Conservation (phyloP, 2,888 invertebrate genomes). For the Drosophila ustulata region DNA sequence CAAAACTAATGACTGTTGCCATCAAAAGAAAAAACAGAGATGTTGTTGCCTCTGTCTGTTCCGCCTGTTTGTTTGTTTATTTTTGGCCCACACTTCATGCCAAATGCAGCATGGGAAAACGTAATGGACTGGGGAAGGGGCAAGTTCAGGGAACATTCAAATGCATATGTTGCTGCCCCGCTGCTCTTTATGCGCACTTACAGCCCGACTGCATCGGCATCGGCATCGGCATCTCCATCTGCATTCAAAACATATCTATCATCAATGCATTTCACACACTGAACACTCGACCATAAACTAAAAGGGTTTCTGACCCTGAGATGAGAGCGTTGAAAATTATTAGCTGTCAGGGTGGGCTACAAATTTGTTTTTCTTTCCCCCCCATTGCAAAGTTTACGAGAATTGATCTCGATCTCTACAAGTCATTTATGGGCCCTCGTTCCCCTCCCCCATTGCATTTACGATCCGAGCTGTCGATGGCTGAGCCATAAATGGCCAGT, state of each 20-base stretch:
- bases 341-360: slow-evolving; percentile 39
- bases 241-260: slow-evolving; percentile 31
- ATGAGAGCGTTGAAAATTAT: slow-evolving; percentile 32
- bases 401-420: slow-evolving; percentile 53
- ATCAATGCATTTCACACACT: slow-evolving; percentile 67
- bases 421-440: slow-evolving; percentile 29
- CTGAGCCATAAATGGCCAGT: slow-evolving; percentile 34
- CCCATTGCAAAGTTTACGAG: slow-evolving; percentile 42
- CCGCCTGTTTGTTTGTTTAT: slow-evolving; percentile 68
- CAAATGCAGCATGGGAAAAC: slow-evolving; percentile 8
- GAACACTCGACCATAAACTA: slow-evolving; percentile 36
- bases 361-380: neutral
- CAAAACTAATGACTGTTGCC: slow-evolving; percentile 75
- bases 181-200: slow-evolving; percentile 39
- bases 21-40: slow-evolving; percentile 65
- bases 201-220: slow-evolving; percentile 39
- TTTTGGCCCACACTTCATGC: slow-evolving; percentile 70
- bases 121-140: slow-evolving; percentile 42
- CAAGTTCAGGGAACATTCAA: slow-evolving; percentile 16
- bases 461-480: slow-evolving; percentile 39
- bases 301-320: slow-evolving; percentile 80
- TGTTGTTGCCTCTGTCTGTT: slow-evolving; percentile 53
- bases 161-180: slow-evolving; percentile 48
- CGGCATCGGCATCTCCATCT: too few species aligned
- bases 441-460: slow-evolving; percentile 27